Evolutionary conservation across 2,113 vertebrate species (phyloP).

Genomic region (Regulus satrapa): DNA sequence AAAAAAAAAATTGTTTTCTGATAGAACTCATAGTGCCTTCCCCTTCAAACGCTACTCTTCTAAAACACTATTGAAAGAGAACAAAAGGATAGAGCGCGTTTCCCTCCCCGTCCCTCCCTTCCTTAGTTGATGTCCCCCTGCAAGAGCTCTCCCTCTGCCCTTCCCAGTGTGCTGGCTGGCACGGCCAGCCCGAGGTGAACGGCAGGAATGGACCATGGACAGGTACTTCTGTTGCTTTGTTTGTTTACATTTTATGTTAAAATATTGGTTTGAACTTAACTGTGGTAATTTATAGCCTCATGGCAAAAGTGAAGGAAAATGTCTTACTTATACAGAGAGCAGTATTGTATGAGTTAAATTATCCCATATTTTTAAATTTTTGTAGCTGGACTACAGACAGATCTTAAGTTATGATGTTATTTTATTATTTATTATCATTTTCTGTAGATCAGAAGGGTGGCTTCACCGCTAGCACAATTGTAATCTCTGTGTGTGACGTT

Average conservation of each 20-base stretch:
- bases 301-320: slow-evolving; percentile 78
- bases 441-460: slow-evolving; percentile 82
- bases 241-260: slow-evolving; percentile 84
- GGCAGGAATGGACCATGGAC: slow-evolving; percentile 44
- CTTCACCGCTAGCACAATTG: slow-evolving; percentile 79
- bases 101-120: background rate
- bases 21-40: slow-evolving; percentile 65
- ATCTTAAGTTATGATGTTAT: slow-evolving; percentile 93
- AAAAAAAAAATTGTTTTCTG: slow-evolving; percentile 42
- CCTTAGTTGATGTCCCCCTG: background rate
- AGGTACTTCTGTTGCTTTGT: slow-evolving; percentile 66
- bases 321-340: slow-evolving; percentile 79
- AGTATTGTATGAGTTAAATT: slow-evolving; percentile 90
- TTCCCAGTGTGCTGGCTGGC: background rate
- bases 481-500: slow-evolving; percentile 57
- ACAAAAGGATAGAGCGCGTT: slow-evolving; percentile 8
- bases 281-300: slow-evolving; percentile 79
- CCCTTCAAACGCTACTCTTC: slow-evolving; percentile 58
- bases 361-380: slow-evolving; percentile 83
- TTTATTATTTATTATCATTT: slow-evolving; percentile 80
- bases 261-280: slow-evolving; percentile 72
- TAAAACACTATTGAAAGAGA: slow-evolving; percentile 44
- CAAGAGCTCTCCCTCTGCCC: slow-evolving; percentile 11
- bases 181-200: background rate
- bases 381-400: slow-evolving; percentile 98